phyloP scores from a whole-genome alignment of 2,797 vertebrate species.

The Chiloscyllium punctatum region DNA sequence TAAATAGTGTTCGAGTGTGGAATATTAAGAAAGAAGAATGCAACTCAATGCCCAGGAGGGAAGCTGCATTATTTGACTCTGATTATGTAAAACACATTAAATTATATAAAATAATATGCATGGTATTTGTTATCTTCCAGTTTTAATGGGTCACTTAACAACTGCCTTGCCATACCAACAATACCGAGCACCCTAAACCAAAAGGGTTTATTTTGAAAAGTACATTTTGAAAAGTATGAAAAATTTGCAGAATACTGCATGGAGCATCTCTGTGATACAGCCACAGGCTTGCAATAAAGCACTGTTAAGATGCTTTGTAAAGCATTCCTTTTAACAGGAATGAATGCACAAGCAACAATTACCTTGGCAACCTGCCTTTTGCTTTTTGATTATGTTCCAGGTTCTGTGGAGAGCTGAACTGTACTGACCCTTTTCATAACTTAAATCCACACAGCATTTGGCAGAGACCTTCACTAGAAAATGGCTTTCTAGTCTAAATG shows the following conservation, averaged over 20 bases:
- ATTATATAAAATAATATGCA: neutral
- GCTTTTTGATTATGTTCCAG: neutral
- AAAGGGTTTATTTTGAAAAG: too few relatives aligned
- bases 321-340: neutral
- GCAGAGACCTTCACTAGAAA: neutral
- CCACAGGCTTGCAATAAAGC: neutral
- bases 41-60: neutral
- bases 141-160: neutral
- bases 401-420: neutral
- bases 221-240: neutral
- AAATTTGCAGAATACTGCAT: neutral
- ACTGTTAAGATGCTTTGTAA: neutral
- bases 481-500: neutral
- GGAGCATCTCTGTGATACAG: neutral
- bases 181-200: neutral
- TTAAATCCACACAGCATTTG: neutral
- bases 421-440: neutral
- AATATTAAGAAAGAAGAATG: too few relatives aligned
- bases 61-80: neutral
- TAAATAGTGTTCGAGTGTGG: neutral
- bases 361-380: slow-evolving; percentile 1
- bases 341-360: neutral
- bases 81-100: neutral
- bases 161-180: neutral
- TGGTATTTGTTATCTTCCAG: neutral